Percentiles rank a stretch among this genome's conserved stretches.
Evolutionary conservation across 1,140 invertebrate genomes (phyloP).

Genomic region (Lordiphosa stackelbergi): DNA sequence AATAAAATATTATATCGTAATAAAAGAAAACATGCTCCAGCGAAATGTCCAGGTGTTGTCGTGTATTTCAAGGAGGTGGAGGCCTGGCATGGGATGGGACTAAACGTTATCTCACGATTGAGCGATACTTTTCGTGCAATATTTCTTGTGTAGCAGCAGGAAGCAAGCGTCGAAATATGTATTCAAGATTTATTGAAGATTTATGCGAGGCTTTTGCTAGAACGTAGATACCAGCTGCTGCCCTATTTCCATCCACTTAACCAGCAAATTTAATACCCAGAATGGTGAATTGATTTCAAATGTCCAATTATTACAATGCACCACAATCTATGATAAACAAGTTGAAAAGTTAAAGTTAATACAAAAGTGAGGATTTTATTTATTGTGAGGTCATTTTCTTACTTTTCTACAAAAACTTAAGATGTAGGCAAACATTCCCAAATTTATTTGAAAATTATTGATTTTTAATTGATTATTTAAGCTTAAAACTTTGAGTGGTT

Average conservation of each 20-base stretch:
- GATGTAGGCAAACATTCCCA: too few relatives aligned
- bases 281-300: conserved; percentile 1
- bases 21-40: conserved; percentile 46
- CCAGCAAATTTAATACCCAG: conserved; percentile 33
- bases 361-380: too few relatives aligned
- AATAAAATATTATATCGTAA: conserved; percentile 74
- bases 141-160: conserved; percentile 31
- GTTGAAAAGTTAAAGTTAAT: too few relatives aligned
- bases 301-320: too few relatives aligned
- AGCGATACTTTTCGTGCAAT: conserved; percentile 60
- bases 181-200: conserved; percentile 65
- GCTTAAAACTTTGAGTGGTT: too few relatives aligned
- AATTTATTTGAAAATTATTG: too few relatives aligned
- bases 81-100: background rate
- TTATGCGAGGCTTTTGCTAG: conserved; percentile 60
- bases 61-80: background rate
- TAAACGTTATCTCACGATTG: conserved; percentile 51
- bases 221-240: conserved; percentile 5
- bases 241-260: conserved; percentile 42
- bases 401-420: too few relatives aligned
- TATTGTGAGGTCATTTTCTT: too few relatives aligned
- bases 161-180: conserved; percentile 53
- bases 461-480: too few relatives aligned
- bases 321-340: too few relatives aligned
- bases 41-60: conserved; percentile 26